Evolutionary conservation across 2,888 invertebrate species (phyloP).

Genomic region (Cephonodes hylas): DNA sequence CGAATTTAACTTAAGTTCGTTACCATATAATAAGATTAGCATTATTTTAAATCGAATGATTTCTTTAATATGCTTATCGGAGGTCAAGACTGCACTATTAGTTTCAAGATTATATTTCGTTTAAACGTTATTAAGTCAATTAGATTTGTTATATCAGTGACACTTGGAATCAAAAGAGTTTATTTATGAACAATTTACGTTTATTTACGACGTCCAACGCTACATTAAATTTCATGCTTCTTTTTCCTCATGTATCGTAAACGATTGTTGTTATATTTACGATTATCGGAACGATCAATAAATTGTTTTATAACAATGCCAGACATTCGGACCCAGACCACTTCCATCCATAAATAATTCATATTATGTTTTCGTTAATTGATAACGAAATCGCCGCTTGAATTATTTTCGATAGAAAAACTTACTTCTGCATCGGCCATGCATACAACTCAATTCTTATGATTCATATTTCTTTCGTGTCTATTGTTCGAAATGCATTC

Average conservation of each 20-base stretch:
- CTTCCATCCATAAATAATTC: conserved; percentile 61
- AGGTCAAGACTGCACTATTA: conserved; percentile 24
- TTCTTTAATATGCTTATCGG: conserved; percentile 24
- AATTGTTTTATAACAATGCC: conserved; percentile 60
- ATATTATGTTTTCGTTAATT: conserved; percentile 72
- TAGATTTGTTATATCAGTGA: conserved; percentile 1
- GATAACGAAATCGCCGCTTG: conserved; percentile 54
- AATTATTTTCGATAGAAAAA: conserved; percentile 45
- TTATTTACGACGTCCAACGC: background rate
- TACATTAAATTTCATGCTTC: conserved; percentile 6
- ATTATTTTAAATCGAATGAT: conserved; percentile 35
- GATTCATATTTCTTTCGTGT: conserved; percentile 63
- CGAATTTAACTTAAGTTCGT: conserved; percentile 47
- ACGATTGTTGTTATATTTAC: conserved; percentile 41
- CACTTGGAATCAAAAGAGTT: conserved; percentile 22
- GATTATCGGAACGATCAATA: conserved; percentile 50
- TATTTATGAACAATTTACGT: conserved; percentile 16
- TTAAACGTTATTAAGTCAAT: conserved; percentile 16
- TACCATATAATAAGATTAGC: conserved; percentile 43
- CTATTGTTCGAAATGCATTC: conserved; percentile 61
- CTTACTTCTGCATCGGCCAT: conserved; percentile 28
- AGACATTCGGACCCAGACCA: conserved; percentile 41
- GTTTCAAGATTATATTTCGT: conserved; percentile 17
- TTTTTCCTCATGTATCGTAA: background rate
- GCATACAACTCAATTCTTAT: conserved; percentile 63